A percentile compares a stretch with the other conserved stretches of the same genome.
These are phyloP conservation scores for Cyrtodaria siliqua DNA, from an alignment of 2,888 invertebrate genomes.

Conservation along the genomic window DNA sequence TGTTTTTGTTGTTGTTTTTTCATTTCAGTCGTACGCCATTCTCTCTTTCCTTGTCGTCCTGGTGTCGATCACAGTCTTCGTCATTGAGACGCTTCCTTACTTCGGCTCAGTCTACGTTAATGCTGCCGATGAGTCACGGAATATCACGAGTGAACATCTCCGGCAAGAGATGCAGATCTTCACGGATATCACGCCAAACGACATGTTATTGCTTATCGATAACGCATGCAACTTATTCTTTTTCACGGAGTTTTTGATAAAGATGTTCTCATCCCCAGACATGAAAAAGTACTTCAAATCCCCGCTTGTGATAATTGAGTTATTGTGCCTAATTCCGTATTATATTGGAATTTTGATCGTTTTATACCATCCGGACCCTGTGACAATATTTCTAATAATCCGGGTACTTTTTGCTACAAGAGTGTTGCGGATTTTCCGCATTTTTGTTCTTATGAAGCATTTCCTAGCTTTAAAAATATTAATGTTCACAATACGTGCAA, in stretches of 20 bases:
- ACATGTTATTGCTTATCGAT: conserved; percentile 69
- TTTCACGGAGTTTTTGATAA: conserved; percentile 69
- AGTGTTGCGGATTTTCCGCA: conserved; percentile 71
- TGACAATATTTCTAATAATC: conserved; percentile 63
- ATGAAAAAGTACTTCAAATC: conserved; percentile 66
- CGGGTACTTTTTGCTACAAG: conserved; percentile 68
- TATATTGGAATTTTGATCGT: conserved; percentile 71
- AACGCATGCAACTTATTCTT: conserved; percentile 71
- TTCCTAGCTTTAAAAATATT: conserved; percentile 73
- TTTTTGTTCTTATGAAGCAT: conserved; percentile 74
- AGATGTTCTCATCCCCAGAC: conserved; percentile 66
- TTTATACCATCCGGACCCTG: conserved; percentile 66
- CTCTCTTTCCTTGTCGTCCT: conserved; percentile 67
- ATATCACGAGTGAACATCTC: conserved; percentile 68
- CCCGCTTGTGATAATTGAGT: conserved; percentile 68
- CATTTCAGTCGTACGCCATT: conserved; percentile 68
- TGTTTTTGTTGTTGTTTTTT: too few relatives aligned
- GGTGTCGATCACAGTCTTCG: conserved; percentile 71
- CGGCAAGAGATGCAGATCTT: conserved; percentile 70
- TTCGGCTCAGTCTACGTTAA: conserved; percentile 69
- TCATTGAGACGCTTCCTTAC: conserved; percentile 72
- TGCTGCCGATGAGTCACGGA: conserved; percentile 47
- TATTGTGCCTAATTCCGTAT: conserved; percentile 69
- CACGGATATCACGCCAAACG: conserved; percentile 64
- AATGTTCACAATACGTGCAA: conserved; percentile 72